Evolutionary conservation across 1,140 invertebrate genomes (phyloP).

Genomic region (Bombus superbus): DNA sequence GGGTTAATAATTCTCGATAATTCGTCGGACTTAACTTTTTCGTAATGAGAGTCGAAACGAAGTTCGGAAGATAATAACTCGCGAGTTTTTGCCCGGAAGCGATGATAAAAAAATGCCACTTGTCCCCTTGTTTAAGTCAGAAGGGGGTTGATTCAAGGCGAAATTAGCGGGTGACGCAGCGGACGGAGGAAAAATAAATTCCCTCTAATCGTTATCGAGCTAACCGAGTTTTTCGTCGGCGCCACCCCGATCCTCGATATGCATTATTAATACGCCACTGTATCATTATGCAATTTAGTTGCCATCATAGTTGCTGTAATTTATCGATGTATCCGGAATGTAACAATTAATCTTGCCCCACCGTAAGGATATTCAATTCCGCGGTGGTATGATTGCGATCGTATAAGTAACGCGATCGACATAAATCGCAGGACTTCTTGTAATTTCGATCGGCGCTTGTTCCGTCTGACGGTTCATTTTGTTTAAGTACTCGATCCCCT

Average conservation of each 20-base stretch:
- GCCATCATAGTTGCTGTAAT: constrained; percentile 30
- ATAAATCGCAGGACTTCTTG: constrained; percentile 6
- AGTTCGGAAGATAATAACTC: constrained; percentile 49
- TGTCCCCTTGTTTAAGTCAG: constrained; percentile 18
- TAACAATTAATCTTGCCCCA: constrained; percentile 18
- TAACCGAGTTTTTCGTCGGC: constrained; percentile 23
- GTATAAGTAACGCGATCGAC: constrained; percentile 8
- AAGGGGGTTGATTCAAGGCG: constrained; percentile 22
- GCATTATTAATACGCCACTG: constrained; percentile 45
- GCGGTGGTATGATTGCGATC: background rate
- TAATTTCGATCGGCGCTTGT: constrained; percentile 1
- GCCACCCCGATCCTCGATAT: background rate
- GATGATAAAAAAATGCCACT: constrained; percentile 10
- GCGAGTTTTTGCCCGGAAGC: constrained; percentile 31
- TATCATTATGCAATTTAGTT: constrained; percentile 53
- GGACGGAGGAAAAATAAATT: constrained; percentile 64
- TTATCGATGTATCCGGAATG: constrained; percentile 30
- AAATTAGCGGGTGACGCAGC: constrained; percentile 49
- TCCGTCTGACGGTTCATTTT: background rate
- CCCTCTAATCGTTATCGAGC: constrained; percentile 31
- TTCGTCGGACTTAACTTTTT: constrained; percentile 58
- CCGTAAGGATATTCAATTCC: constrained; percentile 20
- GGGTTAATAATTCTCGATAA: constrained; percentile 66
- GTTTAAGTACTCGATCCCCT: background rate
- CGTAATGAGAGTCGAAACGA: constrained; percentile 50